Evolutionary conservation across 2,888 invertebrate species (phyloP).

Genomic region (Nomada lathburiana): DNA sequence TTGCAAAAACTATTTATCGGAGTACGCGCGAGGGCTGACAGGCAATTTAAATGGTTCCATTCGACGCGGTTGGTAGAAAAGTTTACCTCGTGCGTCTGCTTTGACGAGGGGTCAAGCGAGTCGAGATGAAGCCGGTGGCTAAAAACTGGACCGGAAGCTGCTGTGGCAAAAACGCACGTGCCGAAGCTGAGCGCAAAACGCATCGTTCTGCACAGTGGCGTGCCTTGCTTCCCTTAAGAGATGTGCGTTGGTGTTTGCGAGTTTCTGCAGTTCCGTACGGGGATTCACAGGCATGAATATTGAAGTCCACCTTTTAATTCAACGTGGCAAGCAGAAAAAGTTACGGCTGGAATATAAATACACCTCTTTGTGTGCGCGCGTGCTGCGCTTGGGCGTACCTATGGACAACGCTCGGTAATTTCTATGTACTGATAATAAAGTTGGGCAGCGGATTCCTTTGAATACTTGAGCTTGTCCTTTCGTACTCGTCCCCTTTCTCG

Average conservation of each 20-base stretch:
- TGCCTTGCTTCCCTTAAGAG: constrained; percentile 65
- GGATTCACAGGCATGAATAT: constrained; percentile 16
- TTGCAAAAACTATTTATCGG: background rate
- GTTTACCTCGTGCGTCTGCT: constrained; percentile 43
- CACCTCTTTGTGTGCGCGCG: background rate
- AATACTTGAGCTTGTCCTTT: too few species aligned
- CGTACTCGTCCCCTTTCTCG: too few species aligned
- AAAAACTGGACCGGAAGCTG: constrained; percentile 78
- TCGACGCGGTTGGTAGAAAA: constrained; percentile 2
- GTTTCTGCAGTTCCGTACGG: constrained; percentile 9
- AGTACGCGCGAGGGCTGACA: background rate
- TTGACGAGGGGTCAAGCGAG: constrained; percentile 50
- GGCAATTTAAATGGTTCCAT: constrained; percentile 15
- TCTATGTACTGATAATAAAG: background rate
- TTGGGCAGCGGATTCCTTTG: background rate
- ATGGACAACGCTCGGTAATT: background rate
- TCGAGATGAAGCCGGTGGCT: constrained; percentile 40
- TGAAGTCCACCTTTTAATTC: background rate
- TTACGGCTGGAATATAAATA: constrained; percentile 10
- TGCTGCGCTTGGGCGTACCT: background rate
- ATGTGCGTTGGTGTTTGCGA: constrained; percentile 5
- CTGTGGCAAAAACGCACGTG: constrained; percentile 72
- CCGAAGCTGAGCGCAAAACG: constrained; percentile 62
- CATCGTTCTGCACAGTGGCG: constrained; percentile 63
- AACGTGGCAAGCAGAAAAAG: background rate